phyloP scores from a whole-genome alignment of 2,113 vertebrate genomes.

The Platysternon megacephalum region DNA sequence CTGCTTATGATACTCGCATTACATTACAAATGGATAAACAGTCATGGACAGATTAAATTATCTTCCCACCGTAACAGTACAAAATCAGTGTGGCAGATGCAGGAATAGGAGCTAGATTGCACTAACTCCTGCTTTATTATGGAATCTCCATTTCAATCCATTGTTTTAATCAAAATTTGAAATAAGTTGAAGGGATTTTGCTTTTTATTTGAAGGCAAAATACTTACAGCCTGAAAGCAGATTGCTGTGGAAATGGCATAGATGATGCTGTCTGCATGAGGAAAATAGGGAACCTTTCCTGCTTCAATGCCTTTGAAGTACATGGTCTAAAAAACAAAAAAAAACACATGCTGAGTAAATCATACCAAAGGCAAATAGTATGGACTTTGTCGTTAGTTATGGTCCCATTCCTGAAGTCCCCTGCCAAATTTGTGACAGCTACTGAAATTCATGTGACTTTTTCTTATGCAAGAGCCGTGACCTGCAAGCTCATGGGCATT shows the following conservation, averaged over 20 bases:
- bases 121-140: not conserved
- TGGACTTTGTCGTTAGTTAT: not conserved
- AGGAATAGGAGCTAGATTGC: not conserved
- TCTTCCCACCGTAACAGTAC: not conserved
- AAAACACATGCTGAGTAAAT: not conserved
- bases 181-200: not conserved
- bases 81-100: not conserved
- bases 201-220: slow-evolving; percentile 7
- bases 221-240: slow-evolving; percentile 98
- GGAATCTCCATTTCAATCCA: not conserved
- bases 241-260: slow-evolving; percentile 96
- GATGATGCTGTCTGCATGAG: slow-evolving; percentile 94
- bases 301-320: slow-evolving; percentile 99
- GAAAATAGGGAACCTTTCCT: slow-evolving; percentile 94
- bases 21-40: not conserved
- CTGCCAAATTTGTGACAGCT: not conserved
- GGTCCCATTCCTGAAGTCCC: not conserved
- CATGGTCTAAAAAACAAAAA: slow-evolving; percentile 83
- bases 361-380: not conserved
- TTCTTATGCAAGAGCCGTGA: not conserved
- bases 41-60: not conserved
- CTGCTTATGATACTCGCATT: not conserved
- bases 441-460: not conserved
- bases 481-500: not conserved
- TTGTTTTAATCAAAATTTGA: not conserved